phyloP scores from a whole-genome alignment of 2,888 invertebrate species.

The Drosophila crucigera region DNA sequence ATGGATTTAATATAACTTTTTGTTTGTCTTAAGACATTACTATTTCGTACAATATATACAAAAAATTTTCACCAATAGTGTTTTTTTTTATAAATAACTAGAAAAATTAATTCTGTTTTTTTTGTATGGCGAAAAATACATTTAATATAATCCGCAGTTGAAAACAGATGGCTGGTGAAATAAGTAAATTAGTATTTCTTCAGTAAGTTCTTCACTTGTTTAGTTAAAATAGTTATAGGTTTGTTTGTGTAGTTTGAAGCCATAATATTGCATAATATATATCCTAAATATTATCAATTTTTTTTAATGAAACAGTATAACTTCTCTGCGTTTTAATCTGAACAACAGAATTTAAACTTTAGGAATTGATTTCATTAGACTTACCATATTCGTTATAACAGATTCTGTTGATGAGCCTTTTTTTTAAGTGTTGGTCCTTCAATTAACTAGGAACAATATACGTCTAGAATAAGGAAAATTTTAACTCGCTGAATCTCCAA shows the following conservation, averaged over 20 bases:
- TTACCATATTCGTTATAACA: constrained; percentile 48
- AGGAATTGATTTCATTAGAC: constrained; percentile 12
- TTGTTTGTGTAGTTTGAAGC: neutral
- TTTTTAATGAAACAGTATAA: neutral
- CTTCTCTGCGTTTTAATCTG: neutral
- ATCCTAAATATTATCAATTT: neutral
- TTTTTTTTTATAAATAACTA: neutral
- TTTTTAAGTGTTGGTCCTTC: neutral
- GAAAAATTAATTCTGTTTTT: neutral
- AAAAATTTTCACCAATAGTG: neutral
- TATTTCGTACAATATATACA: neutral
- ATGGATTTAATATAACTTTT: neutral
- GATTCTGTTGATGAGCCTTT: constrained; percentile 4
- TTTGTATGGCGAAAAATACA: neutral
- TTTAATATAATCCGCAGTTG: neutral
- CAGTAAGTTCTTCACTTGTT: neutral
- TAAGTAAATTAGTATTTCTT: neutral
- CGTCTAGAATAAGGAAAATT: neutral
- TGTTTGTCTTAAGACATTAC: neutral
- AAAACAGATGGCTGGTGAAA: neutral
- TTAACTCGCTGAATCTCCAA: constrained; percentile 45
- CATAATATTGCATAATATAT: neutral
- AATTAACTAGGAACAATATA: neutral
- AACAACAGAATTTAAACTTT: neutral
- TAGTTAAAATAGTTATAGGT: neutral